Base-by-base conservation (phyloP, 2,797 vertebrate genomes). In the Schizothorax lantsangensis region DNA sequence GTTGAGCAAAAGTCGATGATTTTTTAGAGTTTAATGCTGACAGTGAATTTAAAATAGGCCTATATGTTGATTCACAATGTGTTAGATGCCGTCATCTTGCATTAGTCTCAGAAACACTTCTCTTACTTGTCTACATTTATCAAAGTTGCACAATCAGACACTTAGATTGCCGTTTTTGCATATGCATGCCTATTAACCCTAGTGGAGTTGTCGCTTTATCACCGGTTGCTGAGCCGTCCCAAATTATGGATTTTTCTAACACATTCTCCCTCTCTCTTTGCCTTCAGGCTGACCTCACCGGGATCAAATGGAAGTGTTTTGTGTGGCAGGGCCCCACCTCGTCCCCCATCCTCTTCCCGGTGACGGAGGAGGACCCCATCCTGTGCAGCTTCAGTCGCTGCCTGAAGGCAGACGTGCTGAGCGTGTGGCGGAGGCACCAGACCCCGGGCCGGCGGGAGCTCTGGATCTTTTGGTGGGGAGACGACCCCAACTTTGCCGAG, bases 391-490 rank as follows among this genome's bases (percentile, higher is more conserved):
- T 99, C 96, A 99, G 98, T 92, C 97, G 98, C 90, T 99, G 98
- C 90, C 94, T 99, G 90, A 96, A 97, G 86, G 97, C 98, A 45
- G 98, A 99, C 79, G 97, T 99, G 89, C 95, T 99, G 92, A 97
- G 98, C 17, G 98, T 99, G 87, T 99, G 98, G 98, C 95, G 98
- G 78, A 93, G 98, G 85, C 98, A 99, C 95, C 97, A 97, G 95
- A 96, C 96, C 84, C 98, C 97, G 0, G 98, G 98, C 84, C 97
- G 97, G 86, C 95, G 98, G 87, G 98, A 99, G 92, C 96, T 99
- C 84, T 99, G 98, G 98, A 97, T 99, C 90, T 99, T 99, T 95
- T 99, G 98, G 98, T 99, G 98, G 98, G 98, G 98, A 52, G 98
- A 99, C 85, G 98, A 99, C 94, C 98, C 98, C 90, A 99, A 96